phyloP scores from a whole-genome alignment of 2,888 invertebrate genomes.

The Tridacna gigas region DNA sequence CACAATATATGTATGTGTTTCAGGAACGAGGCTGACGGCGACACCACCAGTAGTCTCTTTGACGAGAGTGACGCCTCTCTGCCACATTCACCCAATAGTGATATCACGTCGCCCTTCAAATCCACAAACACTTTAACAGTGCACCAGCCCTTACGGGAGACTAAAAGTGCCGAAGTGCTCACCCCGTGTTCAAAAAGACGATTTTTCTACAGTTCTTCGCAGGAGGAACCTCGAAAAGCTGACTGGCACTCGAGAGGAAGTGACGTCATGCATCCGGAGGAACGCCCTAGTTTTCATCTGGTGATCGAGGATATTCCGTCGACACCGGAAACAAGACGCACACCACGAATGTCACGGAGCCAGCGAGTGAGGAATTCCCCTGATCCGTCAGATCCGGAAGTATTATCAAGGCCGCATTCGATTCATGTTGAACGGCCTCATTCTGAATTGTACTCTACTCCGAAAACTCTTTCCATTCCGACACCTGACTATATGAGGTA shows the following conservation, averaged over 20 bases:
- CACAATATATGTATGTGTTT: conserved; percentile 20
- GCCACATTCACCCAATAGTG: conserved; percentile 78
- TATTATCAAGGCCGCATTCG: conserved; percentile 65
- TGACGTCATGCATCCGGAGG: conserved; percentile 53
- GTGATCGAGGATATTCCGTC: conserved; percentile 68
- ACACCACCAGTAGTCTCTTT: conserved; percentile 80
- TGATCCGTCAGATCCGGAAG: conserved; percentile 71
- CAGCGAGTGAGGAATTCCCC: conserved; percentile 67
- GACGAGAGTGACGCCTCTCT: conserved; percentile 79
- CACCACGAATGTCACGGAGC: conserved; percentile 56
- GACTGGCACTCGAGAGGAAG: conserved; percentile 38
- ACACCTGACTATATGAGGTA: conserved; percentile 68
- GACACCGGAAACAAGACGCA: conserved; percentile 62
- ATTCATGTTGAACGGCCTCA: conserved; percentile 72
- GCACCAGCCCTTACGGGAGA: conserved; percentile 66
- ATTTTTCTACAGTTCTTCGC: conserved; percentile 62
- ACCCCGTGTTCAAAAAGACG: conserved; percentile 67
- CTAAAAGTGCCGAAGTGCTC: conserved; percentile 73
- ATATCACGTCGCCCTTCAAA: conserved; percentile 64
- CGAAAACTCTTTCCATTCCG: conserved; percentile 78
- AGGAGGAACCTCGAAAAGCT: conserved; percentile 44
- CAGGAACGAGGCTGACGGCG: conserved; percentile 81
- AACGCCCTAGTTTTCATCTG: conserved; percentile 65
- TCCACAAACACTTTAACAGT: conserved; percentile 44
- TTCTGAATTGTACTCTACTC: conserved; percentile 71